Percentiles rank a stretch among this genome's conserved stretches.
phyloP scores from a whole-genome alignment of 2,888 invertebrate species.

The Pachliopta kotzebuea region DNA sequence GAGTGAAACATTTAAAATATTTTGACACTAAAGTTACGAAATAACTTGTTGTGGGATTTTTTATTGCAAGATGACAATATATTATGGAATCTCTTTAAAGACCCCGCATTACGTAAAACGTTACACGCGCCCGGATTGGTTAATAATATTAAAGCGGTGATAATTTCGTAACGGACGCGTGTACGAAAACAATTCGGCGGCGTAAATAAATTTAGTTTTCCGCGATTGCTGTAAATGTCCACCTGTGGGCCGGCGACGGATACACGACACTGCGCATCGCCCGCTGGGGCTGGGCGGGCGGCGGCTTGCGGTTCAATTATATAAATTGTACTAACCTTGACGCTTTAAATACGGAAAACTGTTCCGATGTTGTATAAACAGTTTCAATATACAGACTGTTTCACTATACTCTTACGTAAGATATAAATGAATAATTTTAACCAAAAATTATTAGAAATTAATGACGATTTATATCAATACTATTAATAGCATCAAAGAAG shows the following conservation, averaged over 20 bases:
- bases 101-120: conserved; percentile 29
- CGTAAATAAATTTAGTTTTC: conserved; percentile 34
- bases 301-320: conserved; percentile 23
- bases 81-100: conserved; percentile 1
- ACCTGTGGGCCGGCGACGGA: conserved; percentile 11
- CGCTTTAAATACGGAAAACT: conserved; percentile 24
- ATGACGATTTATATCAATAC: no score
- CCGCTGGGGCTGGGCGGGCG: not conserved
- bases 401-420: no score
- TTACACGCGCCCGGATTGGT: conserved; percentile 29
- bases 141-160: conserved; percentile 24
- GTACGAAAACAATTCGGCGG: conserved; percentile 33
- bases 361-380: conserved; percentile 2
- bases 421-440: no score
- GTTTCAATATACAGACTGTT: not conserved
- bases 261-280: conserved; percentile 12
- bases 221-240: conserved; percentile 20
- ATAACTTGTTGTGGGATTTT: not conserved
- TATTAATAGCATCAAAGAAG: no score
- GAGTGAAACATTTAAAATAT: not conserved
- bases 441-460: no score
- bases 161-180: conserved; percentile 36
- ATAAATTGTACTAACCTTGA: conserved; percentile 32
- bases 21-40: not conserved
- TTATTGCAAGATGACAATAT: conserved; percentile 1